Percentiles rank a stretch among this genome's conserved stretches.
These are phyloP conservation scores for Melanotaenia boesemani DNA, from an alignment of 2,797 vertebrate species.

Conservation along the genomic window DNA sequence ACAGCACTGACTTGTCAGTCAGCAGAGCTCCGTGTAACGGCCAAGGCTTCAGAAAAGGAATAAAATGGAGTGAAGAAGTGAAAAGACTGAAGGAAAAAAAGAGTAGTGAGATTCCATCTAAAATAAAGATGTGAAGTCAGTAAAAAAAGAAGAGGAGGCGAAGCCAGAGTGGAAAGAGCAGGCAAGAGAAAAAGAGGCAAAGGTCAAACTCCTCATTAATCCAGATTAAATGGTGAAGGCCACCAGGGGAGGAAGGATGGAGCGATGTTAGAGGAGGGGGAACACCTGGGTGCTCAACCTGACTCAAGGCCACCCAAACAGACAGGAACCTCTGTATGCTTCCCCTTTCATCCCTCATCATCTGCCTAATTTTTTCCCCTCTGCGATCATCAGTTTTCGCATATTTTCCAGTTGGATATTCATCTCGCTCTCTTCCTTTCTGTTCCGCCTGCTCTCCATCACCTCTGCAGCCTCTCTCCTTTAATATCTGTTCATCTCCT, in stretches of 20 bases:
- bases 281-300: conserved; percentile 58
- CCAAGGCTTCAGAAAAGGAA: conserved; percentile 29
- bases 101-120: conserved; percentile 10
- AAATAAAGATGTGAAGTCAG: conserved; percentile 31
- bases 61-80: neutral
- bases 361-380: neutral
- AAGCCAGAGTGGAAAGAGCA: conserved; percentile 5
- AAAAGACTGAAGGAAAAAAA: neutral
- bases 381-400: conserved; percentile 16
- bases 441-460: conserved; percentile 23
- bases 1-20: conserved; percentile 72
- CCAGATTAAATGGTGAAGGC: conserved; percentile 69
- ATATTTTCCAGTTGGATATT: conserved; percentile 19
- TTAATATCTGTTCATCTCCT: conserved; percentile 1
- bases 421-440: conserved; percentile 14
- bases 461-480: neutral
- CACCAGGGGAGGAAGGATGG: conserved; percentile 57
- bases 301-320: conserved; percentile 66
- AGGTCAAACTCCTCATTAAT: conserved; percentile 75
- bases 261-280: conserved; percentile 28
- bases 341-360: conserved; percentile 30
- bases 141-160: conserved; percentile 10
- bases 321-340: conserved; percentile 24
- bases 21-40: conserved; percentile 37
- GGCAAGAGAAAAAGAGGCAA: conserved; percentile 37